A percentile compares a stretch with the other conserved stretches of the same genome.
Evolutionary conservation across 2,888 invertebrate genomes (phyloP).

Genomic region (Encarsia formosa): DNA sequence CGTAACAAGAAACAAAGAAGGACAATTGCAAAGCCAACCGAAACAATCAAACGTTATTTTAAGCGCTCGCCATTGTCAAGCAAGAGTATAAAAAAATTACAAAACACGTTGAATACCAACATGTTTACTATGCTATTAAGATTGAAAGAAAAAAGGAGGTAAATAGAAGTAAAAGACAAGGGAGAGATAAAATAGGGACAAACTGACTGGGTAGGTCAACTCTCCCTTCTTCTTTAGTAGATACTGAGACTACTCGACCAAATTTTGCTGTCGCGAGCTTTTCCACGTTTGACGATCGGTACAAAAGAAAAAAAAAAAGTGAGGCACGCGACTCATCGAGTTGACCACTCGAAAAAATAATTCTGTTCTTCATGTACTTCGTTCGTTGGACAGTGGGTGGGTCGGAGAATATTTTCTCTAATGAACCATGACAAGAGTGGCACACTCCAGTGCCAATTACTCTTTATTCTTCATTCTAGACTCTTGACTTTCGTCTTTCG

Average conservation of each 20-base stretch:
- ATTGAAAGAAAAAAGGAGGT: background rate
- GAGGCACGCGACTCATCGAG: conserved; percentile 38
- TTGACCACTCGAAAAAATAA: conserved; percentile 52
- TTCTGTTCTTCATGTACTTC: conserved; percentile 36
- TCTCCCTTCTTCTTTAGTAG: conserved; percentile 36
- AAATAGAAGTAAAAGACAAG: background rate
- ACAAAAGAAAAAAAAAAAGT: conserved; percentile 2
- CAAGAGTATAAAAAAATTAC: too few relatives aligned
- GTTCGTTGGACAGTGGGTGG: conserved; percentile 47
- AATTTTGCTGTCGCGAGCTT: conserved; percentile 49
- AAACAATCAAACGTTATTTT: too few relatives aligned
- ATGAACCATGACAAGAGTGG: conserved; percentile 50
- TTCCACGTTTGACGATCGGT: conserved; percentile 36
- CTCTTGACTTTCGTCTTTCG: conserved; percentile 14
- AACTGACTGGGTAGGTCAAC: conserved; percentile 33
- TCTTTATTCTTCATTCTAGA: conserved; percentile 40
- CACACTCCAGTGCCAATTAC: conserved; percentile 50
- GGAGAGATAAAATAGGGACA: background rate
- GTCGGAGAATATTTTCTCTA: conserved; percentile 52
- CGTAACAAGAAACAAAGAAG: too few relatives aligned
- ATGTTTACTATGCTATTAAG: too few relatives aligned
- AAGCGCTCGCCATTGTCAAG: too few relatives aligned
- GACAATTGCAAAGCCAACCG: too few relatives aligned
- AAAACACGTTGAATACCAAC: too few relatives aligned
- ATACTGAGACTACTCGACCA: too few relatives aligned